These are phyloP conservation scores for Sarcophaga variegata DNA, from an alignment of 2,888 invertebrate genomes.

Conservation along the genomic window DNA sequence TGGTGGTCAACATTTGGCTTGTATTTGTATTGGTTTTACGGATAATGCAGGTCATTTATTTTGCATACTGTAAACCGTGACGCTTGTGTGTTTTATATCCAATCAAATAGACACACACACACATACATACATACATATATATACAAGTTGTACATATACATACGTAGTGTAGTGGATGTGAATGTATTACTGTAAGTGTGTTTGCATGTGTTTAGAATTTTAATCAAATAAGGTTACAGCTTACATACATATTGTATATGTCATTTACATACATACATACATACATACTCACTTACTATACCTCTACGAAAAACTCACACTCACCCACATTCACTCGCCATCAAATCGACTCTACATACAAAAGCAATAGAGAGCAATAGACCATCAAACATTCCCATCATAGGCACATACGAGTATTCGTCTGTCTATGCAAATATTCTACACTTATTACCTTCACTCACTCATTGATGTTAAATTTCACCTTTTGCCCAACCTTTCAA, in stretches of 20 bases:
- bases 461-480: neutral
- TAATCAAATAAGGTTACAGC: constrained; percentile 55
- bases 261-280: neutral
- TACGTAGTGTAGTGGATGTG: neutral
- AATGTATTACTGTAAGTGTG: neutral
- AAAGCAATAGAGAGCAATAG: no score
- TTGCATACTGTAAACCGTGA: constrained; percentile 4
- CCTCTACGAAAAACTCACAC: neutral
- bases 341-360: neutral
- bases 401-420: no score
- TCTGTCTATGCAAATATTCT: no score
- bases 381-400: no score
- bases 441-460: neutral
- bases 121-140: neutral
- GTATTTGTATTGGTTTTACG: neutral
- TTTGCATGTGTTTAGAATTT: constrained; percentile 37
- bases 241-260: constrained; percentile 6
- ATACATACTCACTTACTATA: no score
- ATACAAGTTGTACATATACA: neutral
- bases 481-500: neutral
- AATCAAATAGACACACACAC: neutral
- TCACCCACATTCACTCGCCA: neutral
- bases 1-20: constrained; percentile 15
- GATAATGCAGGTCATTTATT: constrained; percentile 46
- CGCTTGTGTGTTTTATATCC: constrained; percentile 11